A percentile compares a stretch with the other conserved stretches of the same genome.
These are phyloP conservation scores for Ylistrum balloti DNA, from an alignment of 1,140 invertebrate genomes.

Conservation along the genomic window DNA sequence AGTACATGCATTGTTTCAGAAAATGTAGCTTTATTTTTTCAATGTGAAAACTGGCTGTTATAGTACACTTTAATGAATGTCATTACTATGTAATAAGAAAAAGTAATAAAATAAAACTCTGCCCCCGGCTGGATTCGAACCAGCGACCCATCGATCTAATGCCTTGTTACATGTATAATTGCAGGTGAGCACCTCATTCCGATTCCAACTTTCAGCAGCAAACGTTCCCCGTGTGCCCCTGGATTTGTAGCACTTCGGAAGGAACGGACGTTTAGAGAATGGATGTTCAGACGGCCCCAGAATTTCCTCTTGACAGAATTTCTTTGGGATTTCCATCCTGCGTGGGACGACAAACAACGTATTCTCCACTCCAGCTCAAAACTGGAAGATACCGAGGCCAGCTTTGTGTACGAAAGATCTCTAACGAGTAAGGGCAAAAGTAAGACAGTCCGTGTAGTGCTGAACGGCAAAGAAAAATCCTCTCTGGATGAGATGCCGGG, in stretches of 20 bases:
- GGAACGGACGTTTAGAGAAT: conserved; percentile 47
- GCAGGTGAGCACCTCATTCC: conserved; percentile 41
- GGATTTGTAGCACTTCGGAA: conserved; percentile 43
- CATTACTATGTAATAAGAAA: too few relatives aligned
- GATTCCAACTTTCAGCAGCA: conserved; percentile 40
- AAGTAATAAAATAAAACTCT: too few relatives aligned
- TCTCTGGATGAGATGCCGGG: neutral
- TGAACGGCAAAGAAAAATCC: neutral
- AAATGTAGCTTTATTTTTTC: too few relatives aligned
- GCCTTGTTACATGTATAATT: neutral
- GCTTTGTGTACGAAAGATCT: conserved; percentile 22
- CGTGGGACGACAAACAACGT: conserved; percentile 33
- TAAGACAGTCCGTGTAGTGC: neutral
- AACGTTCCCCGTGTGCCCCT: conserved; percentile 19
- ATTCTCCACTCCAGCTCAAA: conserved; percentile 1
- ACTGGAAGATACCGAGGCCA: neutral
- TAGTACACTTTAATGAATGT: too few relatives aligned
- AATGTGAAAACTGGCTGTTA: too few relatives aligned
- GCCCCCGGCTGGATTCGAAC: too few relatives aligned
- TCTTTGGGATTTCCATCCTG: conserved; percentile 50
- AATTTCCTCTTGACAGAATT: conserved; percentile 36
- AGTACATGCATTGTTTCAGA: too few relatives aligned
- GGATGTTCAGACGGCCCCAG: neutral
- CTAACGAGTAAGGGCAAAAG: neutral
- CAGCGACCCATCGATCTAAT: too few relatives aligned